Conservation (phyloP, 2,888 invertebrate species). For the Megastigmus dorsalis region DNA sequence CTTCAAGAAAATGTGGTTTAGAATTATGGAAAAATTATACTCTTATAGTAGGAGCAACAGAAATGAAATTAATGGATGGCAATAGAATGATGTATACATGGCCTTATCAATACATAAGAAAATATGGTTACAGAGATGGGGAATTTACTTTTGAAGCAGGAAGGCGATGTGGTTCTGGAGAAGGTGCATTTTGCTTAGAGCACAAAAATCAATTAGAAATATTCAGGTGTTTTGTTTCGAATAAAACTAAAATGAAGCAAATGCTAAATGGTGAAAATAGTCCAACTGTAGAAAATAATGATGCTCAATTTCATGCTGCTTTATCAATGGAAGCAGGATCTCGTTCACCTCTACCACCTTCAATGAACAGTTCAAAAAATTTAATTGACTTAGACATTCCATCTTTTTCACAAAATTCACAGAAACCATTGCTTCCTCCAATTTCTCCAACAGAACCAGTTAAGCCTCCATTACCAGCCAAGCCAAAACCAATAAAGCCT, state of each 20-base stretch:
- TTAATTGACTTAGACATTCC: conserved; percentile 75
- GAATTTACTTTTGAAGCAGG: conserved; percentile 93
- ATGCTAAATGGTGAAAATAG: conserved; percentile 82
- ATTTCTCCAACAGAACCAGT: conserved; percentile 51
- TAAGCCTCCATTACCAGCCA: conserved; percentile 75
- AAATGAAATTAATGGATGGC: conserved; percentile 83
- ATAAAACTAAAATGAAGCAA: conserved; percentile 92
- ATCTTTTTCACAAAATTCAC: conserved; percentile 55
- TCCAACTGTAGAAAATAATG: conserved; percentile 79
- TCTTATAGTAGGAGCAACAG: conserved; percentile 83
- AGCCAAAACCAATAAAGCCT: conserved; percentile 80
- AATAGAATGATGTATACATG: conserved; percentile 84
- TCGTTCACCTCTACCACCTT: conserved; percentile 85
- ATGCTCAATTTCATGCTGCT: conserved; percentile 84
- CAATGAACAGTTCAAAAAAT: conserved; percentile 76
- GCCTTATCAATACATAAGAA: conserved; percentile 89
- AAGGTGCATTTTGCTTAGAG: conserved; percentile 87
- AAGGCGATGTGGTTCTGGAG: conserved; percentile 89
- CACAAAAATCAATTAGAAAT: conserved; percentile 89
- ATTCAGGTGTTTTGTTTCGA: conserved; percentile 86
- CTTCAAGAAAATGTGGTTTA: conserved; percentile 85
- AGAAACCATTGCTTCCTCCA: conserved; percentile 43
- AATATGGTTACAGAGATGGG: conserved; percentile 90
- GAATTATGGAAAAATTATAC: conserved; percentile 82
- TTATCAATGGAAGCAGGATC: conserved; percentile 88